Evolutionary conservation across 2,113 vertebrate species (phyloP), one percentile per base, ranked within the genome.

Genomic region (Corythoichthys haematopterus): DNA sequence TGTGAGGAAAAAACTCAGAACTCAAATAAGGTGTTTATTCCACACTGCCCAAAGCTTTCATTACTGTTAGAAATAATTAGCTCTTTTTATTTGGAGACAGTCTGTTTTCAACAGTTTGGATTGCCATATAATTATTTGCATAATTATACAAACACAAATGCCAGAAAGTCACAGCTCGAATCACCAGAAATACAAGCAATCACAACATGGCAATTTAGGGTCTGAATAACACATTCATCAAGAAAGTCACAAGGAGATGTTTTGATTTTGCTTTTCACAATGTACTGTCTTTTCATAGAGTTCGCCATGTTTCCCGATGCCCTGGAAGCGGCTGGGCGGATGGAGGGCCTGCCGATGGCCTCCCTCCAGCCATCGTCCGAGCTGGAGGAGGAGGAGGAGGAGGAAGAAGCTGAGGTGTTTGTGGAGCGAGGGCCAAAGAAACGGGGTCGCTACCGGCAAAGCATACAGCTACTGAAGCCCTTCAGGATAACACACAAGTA

Each of bases 401-500:
- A 88, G 38, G 85, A 88, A 37, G 85, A 88, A 51, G 68, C 74
- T 2, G 81, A 83, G 2, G 52, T 61, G 1, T 83, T 80, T 0
- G 35, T 46, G 46, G 77, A 78, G 61, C 57, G 36, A 37, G 85
- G 68, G 7, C 69, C 75, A 0, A 91, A 88, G 79, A 85, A 81
- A 77, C 81, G 61, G 65, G 85, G 87, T 36, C 88, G 89, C 74
- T 94, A 93, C 75, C 85, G 83, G 5, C 80, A 89, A 2, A 93
- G 93, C 75, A 85, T 94, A 68, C 91, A 92, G 61, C 81, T 93
- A 66, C 74, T 94, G 38, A 93, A 93, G 79, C 93, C 93, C 59
- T 92, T 93, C 74, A 90, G 92, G 78, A 91, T 89, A 75, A 92
- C 90, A 12, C 84, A 92, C 75, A 93, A 91, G 93, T 94, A 91